A percentile compares a stretch with the other conserved stretches of the same genome.
Evolutionary conservation across 2,888 invertebrate genomes (phyloP).

Genomic region (Loripinus fragilis): DNA sequence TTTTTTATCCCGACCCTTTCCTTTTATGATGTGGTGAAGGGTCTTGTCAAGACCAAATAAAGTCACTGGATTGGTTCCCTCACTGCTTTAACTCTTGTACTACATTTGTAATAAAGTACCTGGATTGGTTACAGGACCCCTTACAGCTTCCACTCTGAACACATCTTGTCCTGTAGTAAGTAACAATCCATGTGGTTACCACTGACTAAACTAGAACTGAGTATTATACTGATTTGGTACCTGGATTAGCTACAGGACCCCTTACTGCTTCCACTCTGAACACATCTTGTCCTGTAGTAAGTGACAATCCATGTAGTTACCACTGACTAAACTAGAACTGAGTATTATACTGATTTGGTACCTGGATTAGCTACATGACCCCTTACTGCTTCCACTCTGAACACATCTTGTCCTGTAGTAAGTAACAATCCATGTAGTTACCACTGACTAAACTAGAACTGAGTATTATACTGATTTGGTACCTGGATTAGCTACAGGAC

Average conservation of each 20-base stretch:
- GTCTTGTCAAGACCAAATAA: too few relatives aligned
- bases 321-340: too few relatives aligned
- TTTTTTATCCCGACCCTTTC: too few relatives aligned
- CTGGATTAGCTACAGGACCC: constrained; percentile 23
- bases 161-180: constrained; percentile 72
- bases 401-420: constrained; percentile 68
- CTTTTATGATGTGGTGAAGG: too few relatives aligned
- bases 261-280: constrained; percentile 46
- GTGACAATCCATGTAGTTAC: constrained; percentile 68
- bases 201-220: too few relatives aligned
- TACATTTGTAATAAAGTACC: too few relatives aligned
- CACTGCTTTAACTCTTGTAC: too few relatives aligned
- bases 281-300: constrained; percentile 71
- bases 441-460: too few relatives aligned
- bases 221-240: too few relatives aligned
- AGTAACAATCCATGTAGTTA: constrained; percentile 68
- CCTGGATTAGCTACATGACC: constrained; percentile 24
- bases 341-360: too few relatives aligned
- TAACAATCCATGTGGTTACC: constrained; percentile 69
- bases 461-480: too few relatives aligned
- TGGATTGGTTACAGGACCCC: constrained; percentile 23
- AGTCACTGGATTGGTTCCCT: too few relatives aligned
- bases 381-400: constrained; percentile 44
- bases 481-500: constrained; percentile 26
- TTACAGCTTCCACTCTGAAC: constrained; percentile 45